Evolutionary conservation across 2,113 vertebrate genomes (phyloP).

Genomic region (Falcunculus frontatus): DNA sequence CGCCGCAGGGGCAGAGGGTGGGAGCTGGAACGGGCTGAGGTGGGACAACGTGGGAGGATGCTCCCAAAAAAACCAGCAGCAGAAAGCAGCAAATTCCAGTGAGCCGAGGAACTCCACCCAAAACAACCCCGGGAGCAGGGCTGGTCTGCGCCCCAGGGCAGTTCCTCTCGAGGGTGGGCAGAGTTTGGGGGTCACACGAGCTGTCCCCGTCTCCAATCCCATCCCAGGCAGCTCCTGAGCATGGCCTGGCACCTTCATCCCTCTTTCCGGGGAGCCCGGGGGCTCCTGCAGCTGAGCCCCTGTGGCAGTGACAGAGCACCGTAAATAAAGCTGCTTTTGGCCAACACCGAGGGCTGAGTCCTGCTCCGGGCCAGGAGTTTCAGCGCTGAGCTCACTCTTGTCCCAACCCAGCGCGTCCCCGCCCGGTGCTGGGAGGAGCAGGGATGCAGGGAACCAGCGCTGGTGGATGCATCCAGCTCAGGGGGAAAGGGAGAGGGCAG

Average conservation of each 20-base stretch:
- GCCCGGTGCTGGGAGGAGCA: background rate
- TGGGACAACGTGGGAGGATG: background rate
- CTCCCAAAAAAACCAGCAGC: background rate
- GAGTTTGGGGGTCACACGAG: background rate
- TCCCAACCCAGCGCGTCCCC: background rate
- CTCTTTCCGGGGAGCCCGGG: background rate
- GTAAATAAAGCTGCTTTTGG: background rate
- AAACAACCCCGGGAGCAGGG: rapidly evolving
- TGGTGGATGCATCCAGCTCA: background rate
- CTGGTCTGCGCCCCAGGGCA: rapidly evolving
- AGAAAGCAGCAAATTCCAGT: background rate
- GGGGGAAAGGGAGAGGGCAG: background rate
- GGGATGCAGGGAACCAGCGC: background rate
- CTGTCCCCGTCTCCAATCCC: background rate
- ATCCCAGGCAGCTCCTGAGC: background rate
- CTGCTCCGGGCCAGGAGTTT: background rate
- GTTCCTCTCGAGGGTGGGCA: rapidly evolving
- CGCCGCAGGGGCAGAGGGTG: background rate
- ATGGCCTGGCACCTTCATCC: background rate
- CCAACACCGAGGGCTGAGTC: background rate
- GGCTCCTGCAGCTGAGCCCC: background rate
- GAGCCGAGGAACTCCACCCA: background rate
- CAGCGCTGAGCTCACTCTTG: background rate
- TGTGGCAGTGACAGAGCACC: background rate
- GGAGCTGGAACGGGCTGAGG: background rate